Evolutionary conservation across 1,140 invertebrate species (phyloP), one percentile per base, ranked within the genome.

Genomic region (Sycophaga agraensis): DNA sequence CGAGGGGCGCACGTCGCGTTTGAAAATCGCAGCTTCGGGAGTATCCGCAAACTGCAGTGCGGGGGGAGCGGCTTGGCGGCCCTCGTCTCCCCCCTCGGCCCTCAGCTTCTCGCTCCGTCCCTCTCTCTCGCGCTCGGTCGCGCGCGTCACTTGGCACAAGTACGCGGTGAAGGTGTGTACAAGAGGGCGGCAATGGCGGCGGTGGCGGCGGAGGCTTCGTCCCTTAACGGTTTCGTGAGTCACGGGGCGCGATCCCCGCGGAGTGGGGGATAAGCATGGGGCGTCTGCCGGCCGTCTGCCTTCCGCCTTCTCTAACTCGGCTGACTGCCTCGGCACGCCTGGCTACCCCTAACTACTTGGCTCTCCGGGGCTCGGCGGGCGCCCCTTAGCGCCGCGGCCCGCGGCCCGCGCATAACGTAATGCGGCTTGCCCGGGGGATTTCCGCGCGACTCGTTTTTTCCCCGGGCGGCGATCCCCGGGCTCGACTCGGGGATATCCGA

Each of bases 201-300:
- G 72, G 68, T 71, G 69, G 70, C 17, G 49, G 39, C 26, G 70
- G 74, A 68, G 72, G 74, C 72, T 76, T 78, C 70, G 77, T 77
- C 74, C 76, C 74, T 76, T 74, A 76, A 75, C 72, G 72, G 76
- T 78, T 78, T 75, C 72, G 75, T 79, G 75, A 79, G 75, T 79
- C 76, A 79, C 71, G 73, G 72, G 74, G 68, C 69, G 63, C 51
- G 65, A 66, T 65, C 67, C 53, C 67, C 45, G 48, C 48, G 39
- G 67, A 63, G 66, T 70, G 68, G 71, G 69, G 71, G 71, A 72
- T 76, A 74, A 77, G 73, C 72, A 73, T 66, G 70, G 71, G 70
- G 71, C 76, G 77, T 79, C 77, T 79, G 77, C 75, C 77, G 74
- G 70, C 74, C 70, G 77, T 79, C 77, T 77, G 78, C 76, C 70